A percentile compares a stretch with the other conserved stretches of the same genome.
Conservation (phyloP, 2,888 invertebrate species). For the Drosophila atripex region DNA sequence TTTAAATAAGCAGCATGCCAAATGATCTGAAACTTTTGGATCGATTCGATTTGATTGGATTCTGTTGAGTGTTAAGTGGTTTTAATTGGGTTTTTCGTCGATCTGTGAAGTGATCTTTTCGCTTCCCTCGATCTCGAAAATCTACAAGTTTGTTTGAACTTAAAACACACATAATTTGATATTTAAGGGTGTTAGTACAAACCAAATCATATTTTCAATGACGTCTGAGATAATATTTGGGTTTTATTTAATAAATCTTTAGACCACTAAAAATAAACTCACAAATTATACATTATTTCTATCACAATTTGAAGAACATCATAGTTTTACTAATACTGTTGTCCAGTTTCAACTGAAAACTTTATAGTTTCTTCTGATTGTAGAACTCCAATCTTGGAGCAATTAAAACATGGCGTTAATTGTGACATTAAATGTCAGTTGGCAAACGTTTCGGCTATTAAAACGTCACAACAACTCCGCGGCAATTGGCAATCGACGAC, state of each 20-base stretch:
- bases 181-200: neutral
- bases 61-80: slow-evolving; percentile 35
- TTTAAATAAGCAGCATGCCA: slow-evolving; percentile 60
- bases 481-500: slow-evolving; percentile 40
- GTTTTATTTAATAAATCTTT: too few relatives aligned
- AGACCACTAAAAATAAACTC: too few relatives aligned
- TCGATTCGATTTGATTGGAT: slow-evolving; percentile 33
- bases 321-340: neutral
- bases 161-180: neutral
- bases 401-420: slow-evolving; percentile 64
- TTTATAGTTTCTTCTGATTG: neutral
- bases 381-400: slow-evolving; percentile 1
- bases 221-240: neutral
- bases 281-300: too few relatives aligned
- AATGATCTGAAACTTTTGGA: slow-evolving; percentile 19
- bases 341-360: neutral
- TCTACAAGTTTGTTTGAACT: neutral
- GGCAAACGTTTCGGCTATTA: slow-evolving; percentile 59
- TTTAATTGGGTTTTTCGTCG: slow-evolving; percentile 33
- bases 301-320: neutral
- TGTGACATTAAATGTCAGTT: slow-evolving; percentile 70
- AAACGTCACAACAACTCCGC: slow-evolving; percentile 70
- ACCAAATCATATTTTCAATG: neutral
- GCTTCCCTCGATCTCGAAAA: neutral
- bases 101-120: slow-evolving; percentile 15